Base-by-base conservation (phyloP, 1,140 invertebrate genomes). In the Potamilus streckersoni region DNA sequence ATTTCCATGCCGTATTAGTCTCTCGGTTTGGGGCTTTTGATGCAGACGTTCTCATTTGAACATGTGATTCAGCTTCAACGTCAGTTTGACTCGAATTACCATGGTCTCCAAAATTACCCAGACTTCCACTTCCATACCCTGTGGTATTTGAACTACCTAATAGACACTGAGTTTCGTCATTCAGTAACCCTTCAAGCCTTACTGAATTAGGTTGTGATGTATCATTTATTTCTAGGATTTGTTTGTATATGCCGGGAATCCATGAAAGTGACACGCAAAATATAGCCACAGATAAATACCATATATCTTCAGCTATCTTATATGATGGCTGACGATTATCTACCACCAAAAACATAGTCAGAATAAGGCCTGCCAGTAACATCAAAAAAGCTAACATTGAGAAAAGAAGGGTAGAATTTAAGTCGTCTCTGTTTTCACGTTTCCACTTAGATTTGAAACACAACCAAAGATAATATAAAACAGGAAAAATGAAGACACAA, bases 401-500 rank as follows among this genome's bases (percentile, higher is more conserved):
- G 2, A 67, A 38, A 15, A 63, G 23, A 49, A 49, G 38, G 38
- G 11, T 49, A 49, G 4, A 49, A 49, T 27, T 69, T 58, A 23
- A 49, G 56, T 1, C 13, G 5, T 8, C 55, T 23, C 20, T 64
- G 3, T 17, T 1, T 14, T 64, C 27, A 49, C 38, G 38, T 49
- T 6, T 49, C 38, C 38, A 49, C 38, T 49, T 49, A 14, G 57
- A 27, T 61, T 57, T 66, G 55, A 62, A 67, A 16, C 38, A 67
- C 19, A 56, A 55, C 11, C 38, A 14, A 19, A 78, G 59, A 17
- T 65, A 71, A 27, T 15, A 57, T 2, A 76, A 11, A 19, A 78
- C n/a, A 19, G 81, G 63, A 2, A 81, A 5, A 2, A 79, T 19
- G 62, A 80, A 69, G 19, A 80, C 64, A 16, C 62, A 27, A 17